Base-by-base conservation (phyloP, 2,888 invertebrate genomes). In the Lycocerus yunnanus region DNA sequence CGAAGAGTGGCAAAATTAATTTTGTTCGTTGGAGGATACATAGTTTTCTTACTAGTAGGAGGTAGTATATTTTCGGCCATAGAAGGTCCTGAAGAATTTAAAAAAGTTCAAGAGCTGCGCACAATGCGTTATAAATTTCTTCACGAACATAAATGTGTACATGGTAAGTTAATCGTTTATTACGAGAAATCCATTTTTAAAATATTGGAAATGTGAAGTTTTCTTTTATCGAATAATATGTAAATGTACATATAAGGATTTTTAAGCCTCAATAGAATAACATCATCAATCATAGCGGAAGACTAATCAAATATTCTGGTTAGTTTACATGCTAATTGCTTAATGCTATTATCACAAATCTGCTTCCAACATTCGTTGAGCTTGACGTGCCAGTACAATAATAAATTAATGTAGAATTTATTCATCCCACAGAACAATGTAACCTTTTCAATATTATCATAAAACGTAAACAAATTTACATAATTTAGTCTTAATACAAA, bases 1-100 rank as follows among this genome's bases (percentile, higher is more conserved):
- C 78, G 83, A 68, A 84, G 84, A 77, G 80, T 84, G 74, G 84
- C 84, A 77, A 87, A 87, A 79, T 84, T 86, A 74, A 84, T 87
- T 70, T 85, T 88, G 65, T 88, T 89, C 82, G 68, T 83, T 85
- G 71, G 82, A 85, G 81, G 87, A 82, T 77, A 90, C 82, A 78
- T 90, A 18, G 82, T 91, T 58, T 93, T 92, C 84, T 85, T 93
- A 76, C 87, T 92, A 43, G 86, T 93, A 85, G 96, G 95, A 15
- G 95, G 95, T 0, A 89, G 92, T 15, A 91, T 95, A 75, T 95
- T 95, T 85, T 93, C 93, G 73, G 90, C 92, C n/a, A 92, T 95
- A 78, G 95, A 95, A 86, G 91, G 91, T 5, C 94, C 94, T 0
- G 87, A 91, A 80, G 94, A 94, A 84, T 87, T 88, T 60, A 87